Conservation (phyloP, 2,888 invertebrate genomes). For the Hetaerina titia region DNA sequence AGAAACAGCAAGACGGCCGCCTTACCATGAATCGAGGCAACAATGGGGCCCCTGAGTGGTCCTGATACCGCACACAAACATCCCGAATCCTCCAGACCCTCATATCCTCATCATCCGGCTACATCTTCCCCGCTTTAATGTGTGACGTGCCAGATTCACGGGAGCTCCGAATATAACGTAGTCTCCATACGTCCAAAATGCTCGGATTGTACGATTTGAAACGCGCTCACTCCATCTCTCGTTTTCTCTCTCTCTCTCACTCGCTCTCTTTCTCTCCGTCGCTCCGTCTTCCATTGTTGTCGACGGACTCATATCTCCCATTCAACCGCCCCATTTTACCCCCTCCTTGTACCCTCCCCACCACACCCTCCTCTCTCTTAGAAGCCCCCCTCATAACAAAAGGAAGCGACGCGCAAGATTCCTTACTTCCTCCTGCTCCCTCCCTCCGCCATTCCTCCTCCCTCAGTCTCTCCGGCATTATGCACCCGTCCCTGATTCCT, state of each 20-base stretch:
- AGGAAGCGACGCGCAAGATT: slow-evolving; percentile 27
- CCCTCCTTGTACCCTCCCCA: neutral
- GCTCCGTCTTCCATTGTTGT: slow-evolving; percentile 33
- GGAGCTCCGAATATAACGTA: slow-evolving; percentile 2
- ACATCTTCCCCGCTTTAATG: slow-evolving; percentile 15
- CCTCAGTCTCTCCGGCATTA: neutral
- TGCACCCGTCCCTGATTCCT: slow-evolving; percentile 50
- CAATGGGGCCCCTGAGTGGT: slow-evolving; percentile 13
- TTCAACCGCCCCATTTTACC: slow-evolving; percentile 16
- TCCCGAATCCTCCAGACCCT: slow-evolving; percentile 35
- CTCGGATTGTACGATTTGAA: slow-evolving; percentile 51
- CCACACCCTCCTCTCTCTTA: neutral
- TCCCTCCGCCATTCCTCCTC: neutral
- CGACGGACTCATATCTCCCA: slow-evolving; percentile 61
- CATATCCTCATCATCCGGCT: neutral
- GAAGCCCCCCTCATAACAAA: neutral
- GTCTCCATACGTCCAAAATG: slow-evolving; percentile 45
- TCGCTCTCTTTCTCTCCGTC: neutral
- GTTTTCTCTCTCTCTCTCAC: neutral
- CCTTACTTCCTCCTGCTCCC: neutral
- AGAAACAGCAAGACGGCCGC: neutral
- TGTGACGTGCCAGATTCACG: slow-evolving; percentile 40
- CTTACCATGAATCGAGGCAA: slow-evolving; percentile 28
- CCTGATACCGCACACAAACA: slow-evolving; percentile 13
- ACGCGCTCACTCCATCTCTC: slow-evolving; percentile 38